Evolutionary conservation across 2,797 vertebrate species (phyloP), one percentile per base, ranked within the genome.

Genomic region (Mionectes olivaceus): DNA sequence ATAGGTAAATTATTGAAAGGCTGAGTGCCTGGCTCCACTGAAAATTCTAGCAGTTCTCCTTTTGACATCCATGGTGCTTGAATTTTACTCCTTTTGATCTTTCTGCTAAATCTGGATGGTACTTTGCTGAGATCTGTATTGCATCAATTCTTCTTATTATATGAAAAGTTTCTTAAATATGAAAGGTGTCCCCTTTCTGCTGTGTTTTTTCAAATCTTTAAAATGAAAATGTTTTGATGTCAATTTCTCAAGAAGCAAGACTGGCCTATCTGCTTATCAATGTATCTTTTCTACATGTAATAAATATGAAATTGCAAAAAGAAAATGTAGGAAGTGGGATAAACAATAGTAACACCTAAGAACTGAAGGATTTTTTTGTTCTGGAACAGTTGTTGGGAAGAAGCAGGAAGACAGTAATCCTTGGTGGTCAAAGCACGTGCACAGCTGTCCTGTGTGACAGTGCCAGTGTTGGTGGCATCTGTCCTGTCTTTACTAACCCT

Each of bases 61-160:
- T 71, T 55, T 87, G 53, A 85, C 37, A 50, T 59, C 16, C 5
- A 1, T 16, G 19, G n/a, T 64, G 50, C 33, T 89, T 85, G 73
- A 19, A 52, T 83, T 92, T 90, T 79, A 50, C 39, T 75, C 46
- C 82, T 80, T 76, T 82, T 88, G 56, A 79, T 89, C 57, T 84
- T 78, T 92, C 56, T 78, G 13, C 37, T 68, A 70, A 88, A 75
- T 78, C 46, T 3, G 2, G n/a, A 35, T 32, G 15, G 18, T 43
- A 24, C 24, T 39, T 68, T 59, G 6, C 55, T 41, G 50, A 83
- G 49, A 53, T 47, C 28, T 71, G n/a, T 82, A 41, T 57, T 60
- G 24, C 35, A 71, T 13, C 3, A 47, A 19, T 61, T 86, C 10
- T 83, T 83, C n/a, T 56, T 39, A 35, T 52, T 52, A 21, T 56